Evolutionary conservation across 2,797 vertebrate genomes (phyloP).

Genomic region (Denticeps clupeoides): DNA sequence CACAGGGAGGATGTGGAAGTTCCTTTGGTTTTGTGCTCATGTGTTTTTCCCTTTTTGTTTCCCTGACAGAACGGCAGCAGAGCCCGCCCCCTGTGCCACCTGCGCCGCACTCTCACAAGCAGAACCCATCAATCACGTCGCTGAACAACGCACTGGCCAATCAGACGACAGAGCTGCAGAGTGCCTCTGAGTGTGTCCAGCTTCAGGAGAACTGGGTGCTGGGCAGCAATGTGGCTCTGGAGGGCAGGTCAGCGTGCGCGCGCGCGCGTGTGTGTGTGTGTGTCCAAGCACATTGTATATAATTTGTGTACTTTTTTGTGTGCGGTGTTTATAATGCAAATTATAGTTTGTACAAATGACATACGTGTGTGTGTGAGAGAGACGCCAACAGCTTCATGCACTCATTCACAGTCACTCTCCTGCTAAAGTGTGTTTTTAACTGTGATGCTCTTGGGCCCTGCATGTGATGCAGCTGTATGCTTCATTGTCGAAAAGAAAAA

Average conservation of each 20-base stretch:
- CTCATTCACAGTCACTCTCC: too few species aligned
- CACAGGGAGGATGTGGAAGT: too few species aligned
- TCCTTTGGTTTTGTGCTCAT: too few species aligned
- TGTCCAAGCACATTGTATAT: background rate
- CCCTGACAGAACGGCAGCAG: slow-evolving; percentile 77
- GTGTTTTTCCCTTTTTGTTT: slow-evolving; percentile 26
- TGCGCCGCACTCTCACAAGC: slow-evolving; percentile 81
- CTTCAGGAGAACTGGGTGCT: slow-evolving; percentile 99
- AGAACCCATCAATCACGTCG: slow-evolving; percentile 90
- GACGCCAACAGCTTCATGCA: too few species aligned
- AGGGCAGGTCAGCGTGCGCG: slow-evolving; percentile 79
- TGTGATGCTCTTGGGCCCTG: too few species aligned
- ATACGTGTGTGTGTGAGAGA: too few species aligned
- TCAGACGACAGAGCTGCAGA: slow-evolving; percentile 96
- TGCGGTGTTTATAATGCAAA: too few species aligned
- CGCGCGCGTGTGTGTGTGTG: background rate
- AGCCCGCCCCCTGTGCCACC: slow-evolving; percentile 84
- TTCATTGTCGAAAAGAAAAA: too few species aligned
- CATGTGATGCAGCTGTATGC: too few species aligned
- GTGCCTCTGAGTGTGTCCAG: slow-evolving; percentile 98
- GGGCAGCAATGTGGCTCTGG: slow-evolving; percentile 97
- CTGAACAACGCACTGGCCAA: slow-evolving; percentile 93
- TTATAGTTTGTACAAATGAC: too few species aligned
- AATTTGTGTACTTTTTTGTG: background rate
- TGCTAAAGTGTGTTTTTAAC: too few species aligned